A percentile compares a stretch with the other conserved stretches of the same genome.
Evolutionary conservation across 2,113 vertebrate species (phyloP).

Genomic region (Ceyx melanurus): DNA sequence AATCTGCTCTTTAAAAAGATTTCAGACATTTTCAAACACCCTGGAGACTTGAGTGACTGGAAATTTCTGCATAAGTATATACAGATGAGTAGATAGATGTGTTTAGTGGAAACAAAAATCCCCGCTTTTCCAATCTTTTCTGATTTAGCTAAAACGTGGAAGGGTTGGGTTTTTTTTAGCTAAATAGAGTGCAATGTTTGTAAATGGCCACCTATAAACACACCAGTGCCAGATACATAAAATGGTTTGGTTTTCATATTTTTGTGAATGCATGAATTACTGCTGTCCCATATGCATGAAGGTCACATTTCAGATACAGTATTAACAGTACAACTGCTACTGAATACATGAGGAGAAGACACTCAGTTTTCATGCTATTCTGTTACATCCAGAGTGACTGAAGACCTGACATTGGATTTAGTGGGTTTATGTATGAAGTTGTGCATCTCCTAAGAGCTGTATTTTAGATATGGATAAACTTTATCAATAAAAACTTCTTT

Average conservation of each 20-base stretch:
- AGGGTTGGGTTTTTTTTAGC: not conserved
- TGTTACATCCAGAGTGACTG: not conserved
- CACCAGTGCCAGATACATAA: not conserved
- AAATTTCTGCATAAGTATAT: slow-evolving; percentile 56
- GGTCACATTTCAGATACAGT: not conserved
- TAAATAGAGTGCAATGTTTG: not conserved
- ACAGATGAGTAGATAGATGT: slow-evolving; percentile 56
- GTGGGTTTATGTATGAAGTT: not conserved
- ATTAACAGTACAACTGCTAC: not conserved
- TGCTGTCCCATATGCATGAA: not conserved
- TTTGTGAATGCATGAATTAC: not conserved
- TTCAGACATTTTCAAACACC: slow-evolving; percentile 78
- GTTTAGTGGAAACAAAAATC: slow-evolving; percentile 55
- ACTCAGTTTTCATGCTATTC: not conserved
- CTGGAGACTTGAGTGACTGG: slow-evolving; percentile 66
- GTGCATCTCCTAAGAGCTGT: not conserved
- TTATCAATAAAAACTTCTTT: not conserved
- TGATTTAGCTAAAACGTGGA: slow-evolving; percentile 37
- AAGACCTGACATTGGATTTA: not conserved
- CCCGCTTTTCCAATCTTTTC: not conserved
- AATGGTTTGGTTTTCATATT: not conserved
- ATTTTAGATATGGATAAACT: not conserved
- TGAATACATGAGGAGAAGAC: not conserved
- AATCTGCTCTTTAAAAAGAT: slow-evolving; percentile 81
- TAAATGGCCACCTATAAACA: slow-evolving; percentile 21